These are phyloP conservation scores for Enhydra lutris DNA, from an alignment of 2,113 vertebrate species.

Conservation along the genomic window DNA sequence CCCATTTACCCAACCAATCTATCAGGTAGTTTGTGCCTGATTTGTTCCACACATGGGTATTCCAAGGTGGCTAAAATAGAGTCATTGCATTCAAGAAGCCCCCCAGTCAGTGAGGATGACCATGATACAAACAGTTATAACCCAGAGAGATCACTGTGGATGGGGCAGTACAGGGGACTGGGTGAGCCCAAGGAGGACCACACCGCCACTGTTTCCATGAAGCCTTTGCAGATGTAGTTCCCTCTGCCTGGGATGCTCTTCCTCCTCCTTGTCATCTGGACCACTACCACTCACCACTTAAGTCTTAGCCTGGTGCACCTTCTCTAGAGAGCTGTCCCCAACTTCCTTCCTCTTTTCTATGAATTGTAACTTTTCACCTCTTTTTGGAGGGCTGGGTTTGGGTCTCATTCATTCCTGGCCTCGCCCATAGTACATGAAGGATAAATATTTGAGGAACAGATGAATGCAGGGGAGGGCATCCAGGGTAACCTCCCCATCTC, in stretches of 20 bases:
- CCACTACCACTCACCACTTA: background rate
- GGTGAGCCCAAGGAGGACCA: background rate
- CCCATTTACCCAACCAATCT: background rate
- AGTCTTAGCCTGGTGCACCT: background rate
- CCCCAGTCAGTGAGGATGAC: background rate
- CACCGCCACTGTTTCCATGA: background rate
- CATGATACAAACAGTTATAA: background rate
- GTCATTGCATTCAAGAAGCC: background rate
- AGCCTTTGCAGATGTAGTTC: background rate
- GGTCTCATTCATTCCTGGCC: background rate
- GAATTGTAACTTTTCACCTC: background rate
- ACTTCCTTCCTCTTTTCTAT: background rate
- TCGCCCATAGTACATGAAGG: rapidly evolving
- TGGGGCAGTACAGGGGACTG: background rate
- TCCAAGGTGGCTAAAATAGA: background rate
- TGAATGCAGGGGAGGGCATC: background rate
- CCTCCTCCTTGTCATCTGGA: background rate
- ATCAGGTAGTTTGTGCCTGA: background rate
- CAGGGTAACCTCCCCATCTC: too few species aligned
- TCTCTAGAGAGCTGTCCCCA: background rate
- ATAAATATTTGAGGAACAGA: background rate
- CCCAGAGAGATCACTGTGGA: background rate
- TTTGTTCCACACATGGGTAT: background rate
- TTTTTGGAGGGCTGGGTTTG: background rate
- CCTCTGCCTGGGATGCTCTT: background rate